These are phyloP conservation scores for Eurytemora carolleeae DNA, from an alignment of 1,140 invertebrate species.

Conservation along the genomic window DNA sequence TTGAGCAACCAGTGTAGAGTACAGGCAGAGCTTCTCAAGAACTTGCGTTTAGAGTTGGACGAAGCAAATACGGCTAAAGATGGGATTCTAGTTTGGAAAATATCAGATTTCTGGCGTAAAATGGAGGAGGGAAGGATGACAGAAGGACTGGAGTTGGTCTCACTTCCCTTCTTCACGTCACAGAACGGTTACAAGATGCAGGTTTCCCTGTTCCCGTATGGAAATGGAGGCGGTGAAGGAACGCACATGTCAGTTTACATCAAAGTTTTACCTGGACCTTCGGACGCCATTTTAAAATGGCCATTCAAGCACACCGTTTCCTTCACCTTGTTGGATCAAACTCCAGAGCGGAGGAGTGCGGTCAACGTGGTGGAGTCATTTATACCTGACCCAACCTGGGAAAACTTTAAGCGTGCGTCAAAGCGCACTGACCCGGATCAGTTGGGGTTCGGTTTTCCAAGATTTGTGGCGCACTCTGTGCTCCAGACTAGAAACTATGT, in stretches of 20 bases:
- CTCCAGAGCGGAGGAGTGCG: no score
- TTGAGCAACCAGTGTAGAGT: no score
- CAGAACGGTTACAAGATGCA: constrained; percentile 85
- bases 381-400: constrained; percentile 81
- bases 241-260: constrained; percentile 83
- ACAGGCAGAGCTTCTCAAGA: no score
- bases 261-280: constrained; percentile 77
- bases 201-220: constrained; percentile 77
- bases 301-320: constrained; percentile 80
- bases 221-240: constrained; percentile 76
- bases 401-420: constrained; percentile 76
- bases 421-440: constrained; percentile 69
- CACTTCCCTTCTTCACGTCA: constrained; percentile 76
- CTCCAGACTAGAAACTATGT: constrained; percentile 71
- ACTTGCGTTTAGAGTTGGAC: no score
- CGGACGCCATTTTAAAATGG: constrained; percentile 78
- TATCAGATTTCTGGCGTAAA: constrained; percentile 64
- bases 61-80: no score
- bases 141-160: constrained; percentile 69
- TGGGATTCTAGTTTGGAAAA: constrained; percentile 62
- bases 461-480: constrained; percentile 78
- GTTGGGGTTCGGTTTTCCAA: constrained; percentile 73
- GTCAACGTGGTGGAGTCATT: constrained; percentile 80
- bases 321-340: constrained; percentile 85
- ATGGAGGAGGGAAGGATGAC: constrained; percentile 67